A percentile compares a stretch with the other conserved stretches of the same genome.
Conservation (phyloP, 2,888 invertebrate species). For the Zootermopsis nevadensis region DNA sequence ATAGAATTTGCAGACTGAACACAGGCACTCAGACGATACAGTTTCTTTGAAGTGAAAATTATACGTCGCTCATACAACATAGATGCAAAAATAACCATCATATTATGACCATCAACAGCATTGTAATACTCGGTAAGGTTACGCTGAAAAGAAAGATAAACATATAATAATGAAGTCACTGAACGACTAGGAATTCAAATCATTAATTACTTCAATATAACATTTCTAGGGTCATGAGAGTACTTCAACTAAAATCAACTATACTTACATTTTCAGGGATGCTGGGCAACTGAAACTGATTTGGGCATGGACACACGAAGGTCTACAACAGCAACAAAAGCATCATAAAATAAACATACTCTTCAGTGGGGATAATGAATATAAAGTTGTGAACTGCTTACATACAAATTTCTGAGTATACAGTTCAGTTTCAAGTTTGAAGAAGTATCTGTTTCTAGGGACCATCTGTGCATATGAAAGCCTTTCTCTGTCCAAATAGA, state of each 20-base stretch:
- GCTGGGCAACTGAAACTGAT: slow-evolving; percentile 86
- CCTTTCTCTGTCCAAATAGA: no score
- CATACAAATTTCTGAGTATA: no score
- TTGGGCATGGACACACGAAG: slow-evolving; percentile 82
- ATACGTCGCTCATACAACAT: slow-evolving; percentile 94
- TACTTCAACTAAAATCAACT: neutral
- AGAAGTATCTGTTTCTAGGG: no score
- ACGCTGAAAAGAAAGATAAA: slow-evolving; percentile 70
- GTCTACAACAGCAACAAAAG: slow-evolving; percentile 66
- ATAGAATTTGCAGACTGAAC: slow-evolving; percentile 95
- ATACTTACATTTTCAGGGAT: slow-evolving; percentile 95
- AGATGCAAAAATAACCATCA: slow-evolving; percentile 96
- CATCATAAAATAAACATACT: no score
- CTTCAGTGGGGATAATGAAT: no score
- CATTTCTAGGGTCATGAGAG: no score
- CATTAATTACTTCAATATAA: no score
- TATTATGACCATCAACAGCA: slow-evolving; percentile 93
- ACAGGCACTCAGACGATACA: slow-evolving; percentile 91
- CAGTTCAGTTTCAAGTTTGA: no score
- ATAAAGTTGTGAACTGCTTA: no score
- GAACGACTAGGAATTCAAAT: no score
- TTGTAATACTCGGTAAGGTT: slow-evolving; percentile 98
- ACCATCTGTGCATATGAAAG: no score
- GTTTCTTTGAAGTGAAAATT: slow-evolving; percentile 89
- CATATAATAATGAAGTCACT: no score